Evolutionary conservation across 2,888 invertebrate genomes (phyloP).

Genomic region (Caenorhabditis wallacei): DNA sequence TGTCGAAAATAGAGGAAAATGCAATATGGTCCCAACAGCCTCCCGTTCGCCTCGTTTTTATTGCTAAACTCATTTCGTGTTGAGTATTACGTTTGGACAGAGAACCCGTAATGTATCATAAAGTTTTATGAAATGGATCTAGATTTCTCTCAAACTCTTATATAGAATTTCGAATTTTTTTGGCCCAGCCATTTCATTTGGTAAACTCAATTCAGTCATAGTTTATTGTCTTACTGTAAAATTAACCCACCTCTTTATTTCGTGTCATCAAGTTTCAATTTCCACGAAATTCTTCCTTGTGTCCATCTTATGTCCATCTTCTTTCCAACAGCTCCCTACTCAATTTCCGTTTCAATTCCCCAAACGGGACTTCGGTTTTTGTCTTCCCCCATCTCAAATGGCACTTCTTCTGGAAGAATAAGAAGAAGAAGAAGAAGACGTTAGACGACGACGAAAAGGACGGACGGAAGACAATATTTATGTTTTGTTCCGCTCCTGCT

Average conservation of each 20-base stretch:
- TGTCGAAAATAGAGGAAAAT: not conserved
- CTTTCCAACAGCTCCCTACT: not conserved
- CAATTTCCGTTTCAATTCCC: conserved; percentile 35
- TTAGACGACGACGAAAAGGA: not conserved
- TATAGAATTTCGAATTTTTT: too few species aligned
- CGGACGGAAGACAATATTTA: conserved; percentile 43
- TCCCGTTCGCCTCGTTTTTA: not conserved
- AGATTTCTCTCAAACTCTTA: not conserved
- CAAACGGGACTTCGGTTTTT: conserved; percentile 12
- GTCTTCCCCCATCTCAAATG: conserved; percentile 19
- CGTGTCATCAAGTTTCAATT: not conserved
- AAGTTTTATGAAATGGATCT: not conserved
- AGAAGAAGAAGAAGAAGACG: conserved; percentile 2
- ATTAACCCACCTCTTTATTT: too few species aligned
- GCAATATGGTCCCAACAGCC: conserved; percentile 20
- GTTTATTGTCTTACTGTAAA: too few species aligned
- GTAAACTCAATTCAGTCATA: too few species aligned
- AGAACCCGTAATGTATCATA: too few species aligned
- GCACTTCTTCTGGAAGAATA: conserved; percentile 7
- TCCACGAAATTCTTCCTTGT: too few species aligned
- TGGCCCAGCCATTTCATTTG: too few species aligned
- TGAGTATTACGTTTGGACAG: not conserved
- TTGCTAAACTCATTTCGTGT: not conserved
- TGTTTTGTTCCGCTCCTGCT: conserved; percentile 28
- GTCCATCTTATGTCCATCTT: conserved; percentile 2